Percentiles rank a stretch among this genome's conserved stretches.
Evolutionary conservation across 2,113 vertebrate genomes (phyloP).

Genomic region (Falco punctatus): DNA sequence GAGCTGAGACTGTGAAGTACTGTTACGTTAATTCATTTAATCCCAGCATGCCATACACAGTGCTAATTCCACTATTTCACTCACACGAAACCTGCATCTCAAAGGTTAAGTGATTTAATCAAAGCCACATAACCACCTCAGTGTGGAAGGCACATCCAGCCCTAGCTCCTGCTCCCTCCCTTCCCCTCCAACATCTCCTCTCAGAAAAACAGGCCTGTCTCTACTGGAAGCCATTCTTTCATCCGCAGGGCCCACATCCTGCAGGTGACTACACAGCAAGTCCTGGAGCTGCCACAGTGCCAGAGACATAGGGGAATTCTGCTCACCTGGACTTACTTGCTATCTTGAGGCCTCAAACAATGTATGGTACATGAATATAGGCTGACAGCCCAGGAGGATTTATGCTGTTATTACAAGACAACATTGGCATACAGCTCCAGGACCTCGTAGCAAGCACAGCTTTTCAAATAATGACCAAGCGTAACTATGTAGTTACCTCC

Average conservation of each 20-base stretch:
- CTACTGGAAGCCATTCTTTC: neutral
- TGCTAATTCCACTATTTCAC: neutral
- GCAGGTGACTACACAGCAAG: neutral
- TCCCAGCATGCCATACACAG: accelerated
- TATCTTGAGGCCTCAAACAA: neutral
- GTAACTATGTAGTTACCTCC: neutral
- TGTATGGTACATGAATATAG: neutral
- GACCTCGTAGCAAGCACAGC: accelerated
- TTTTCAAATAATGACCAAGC: neutral
- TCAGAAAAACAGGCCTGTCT: neutral
- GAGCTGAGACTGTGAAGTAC: neutral
- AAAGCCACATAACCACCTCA: neutral
- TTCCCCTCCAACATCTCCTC: neutral
- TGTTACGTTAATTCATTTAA: neutral
- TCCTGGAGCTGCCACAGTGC: accelerated
- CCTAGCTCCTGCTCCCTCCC: neutral
- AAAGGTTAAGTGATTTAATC: neutral
- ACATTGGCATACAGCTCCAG: neutral
- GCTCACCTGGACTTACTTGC: neutral
- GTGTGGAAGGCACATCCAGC: neutral
- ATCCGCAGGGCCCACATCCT: neutral
- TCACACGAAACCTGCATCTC: neutral
- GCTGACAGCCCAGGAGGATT: neutral
- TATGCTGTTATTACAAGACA: neutral
- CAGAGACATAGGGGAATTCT: neutral